Conservation (phyloP, 2,797 vertebrate species). For the Pseudocheirus occidentalis region DNA sequence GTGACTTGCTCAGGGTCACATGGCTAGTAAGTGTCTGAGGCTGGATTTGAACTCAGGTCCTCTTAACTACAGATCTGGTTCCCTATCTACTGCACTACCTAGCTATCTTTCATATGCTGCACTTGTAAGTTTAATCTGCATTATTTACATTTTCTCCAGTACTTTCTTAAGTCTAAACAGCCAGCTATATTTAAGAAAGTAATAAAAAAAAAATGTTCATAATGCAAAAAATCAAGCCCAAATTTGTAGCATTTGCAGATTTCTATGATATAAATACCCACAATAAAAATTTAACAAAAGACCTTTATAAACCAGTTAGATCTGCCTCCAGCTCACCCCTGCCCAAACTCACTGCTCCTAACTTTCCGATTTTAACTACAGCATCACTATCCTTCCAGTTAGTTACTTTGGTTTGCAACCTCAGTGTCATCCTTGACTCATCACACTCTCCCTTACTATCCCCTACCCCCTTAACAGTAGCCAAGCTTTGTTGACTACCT, state of each 20-base stretch:
- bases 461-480: not conserved
- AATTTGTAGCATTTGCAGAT: not conserved
- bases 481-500: not conserved
- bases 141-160: not conserved
- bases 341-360: not conserved
- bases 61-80: not conserved
- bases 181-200: not conserved
- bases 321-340: not conserved
- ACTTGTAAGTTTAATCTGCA: not conserved
- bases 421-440: not conserved
- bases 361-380: not conserved
- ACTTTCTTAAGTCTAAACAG: not conserved
- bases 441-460: not conserved
- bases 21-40: not conserved
- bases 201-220: not conserved
- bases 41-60: not conserved
- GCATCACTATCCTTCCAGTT: not conserved
- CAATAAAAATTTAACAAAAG: not conserved
- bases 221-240: not conserved
- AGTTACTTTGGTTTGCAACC: not conserved
- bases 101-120: not conserved
- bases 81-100: not conserved
- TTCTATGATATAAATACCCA: not conserved
- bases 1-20: not conserved
- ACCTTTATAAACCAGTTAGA: not conserved